These are phyloP conservation scores for Drosophila monieri DNA, from an alignment of 2,888 invertebrate genomes.

Conservation along the genomic window DNA sequence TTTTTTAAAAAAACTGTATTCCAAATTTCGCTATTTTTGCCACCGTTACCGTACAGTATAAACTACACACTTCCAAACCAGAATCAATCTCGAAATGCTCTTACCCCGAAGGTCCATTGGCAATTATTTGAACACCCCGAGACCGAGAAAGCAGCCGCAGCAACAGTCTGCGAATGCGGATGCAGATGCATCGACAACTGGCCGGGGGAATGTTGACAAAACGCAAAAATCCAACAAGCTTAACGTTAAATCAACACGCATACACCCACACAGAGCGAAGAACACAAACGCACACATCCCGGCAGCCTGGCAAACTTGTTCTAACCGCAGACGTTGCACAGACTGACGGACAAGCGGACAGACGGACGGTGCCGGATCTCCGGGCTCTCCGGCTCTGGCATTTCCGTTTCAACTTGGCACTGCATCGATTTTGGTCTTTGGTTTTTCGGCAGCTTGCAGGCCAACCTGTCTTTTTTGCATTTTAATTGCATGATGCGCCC, in stretches of 20 bases:
- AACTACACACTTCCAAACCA: slow-evolving; percentile 42
- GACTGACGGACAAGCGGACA: slow-evolving; percentile 40
- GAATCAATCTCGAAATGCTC: slow-evolving; percentile 46
- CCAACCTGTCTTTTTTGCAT: slow-evolving; percentile 67
- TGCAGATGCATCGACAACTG: slow-evolving; percentile 54
- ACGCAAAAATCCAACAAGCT: slow-evolving; percentile 77
- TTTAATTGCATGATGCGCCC: slow-evolving; percentile 77
- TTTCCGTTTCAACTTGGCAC: slow-evolving; percentile 65
- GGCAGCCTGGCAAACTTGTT: slow-evolving; percentile 58
- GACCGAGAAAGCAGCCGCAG: slow-evolving; percentile 40
- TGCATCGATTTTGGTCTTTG: slow-evolving; percentile 76
- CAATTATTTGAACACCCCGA: slow-evolving; percentile 58
- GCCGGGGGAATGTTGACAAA: slow-evolving; percentile 73
- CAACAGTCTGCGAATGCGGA: slow-evolving; percentile 53
- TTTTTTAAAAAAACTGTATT: no score
- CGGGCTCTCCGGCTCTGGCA: slow-evolving; percentile 41
- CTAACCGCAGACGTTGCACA: slow-evolving; percentile 73
- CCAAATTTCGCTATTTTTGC: background rate
- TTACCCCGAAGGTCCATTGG: slow-evolving; percentile 50
- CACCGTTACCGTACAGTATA: background rate
- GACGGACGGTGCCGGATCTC: slow-evolving; percentile 18
- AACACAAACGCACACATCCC: slow-evolving; percentile 7
- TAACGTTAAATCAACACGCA: slow-evolving; percentile 71
- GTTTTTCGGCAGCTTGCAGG: slow-evolving; percentile 39
- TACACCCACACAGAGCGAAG: slow-evolving; percentile 20